Conservation (phyloP, 2,797 vertebrate species). For the Chelonia mydas region DNA sequence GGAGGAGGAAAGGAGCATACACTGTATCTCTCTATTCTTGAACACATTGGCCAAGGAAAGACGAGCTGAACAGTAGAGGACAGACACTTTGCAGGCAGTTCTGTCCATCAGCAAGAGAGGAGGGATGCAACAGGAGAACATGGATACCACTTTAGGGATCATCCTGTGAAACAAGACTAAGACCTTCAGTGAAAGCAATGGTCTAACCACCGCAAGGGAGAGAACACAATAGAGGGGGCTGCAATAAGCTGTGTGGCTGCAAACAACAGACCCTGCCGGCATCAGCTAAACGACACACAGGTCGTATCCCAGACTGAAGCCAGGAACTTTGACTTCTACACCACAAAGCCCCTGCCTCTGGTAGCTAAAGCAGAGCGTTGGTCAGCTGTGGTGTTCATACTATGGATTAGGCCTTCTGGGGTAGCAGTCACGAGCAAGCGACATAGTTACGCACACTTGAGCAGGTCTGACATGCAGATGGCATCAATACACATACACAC, state of each 20-base stretch:
- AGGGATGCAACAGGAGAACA: background rate
- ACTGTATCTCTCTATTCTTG: background rate
- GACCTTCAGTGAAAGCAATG: background rate
- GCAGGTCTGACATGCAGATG: background rate
- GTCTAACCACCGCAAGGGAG: background rate
- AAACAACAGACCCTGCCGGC: background rate
- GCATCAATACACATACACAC: background rate
- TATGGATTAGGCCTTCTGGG: background rate
- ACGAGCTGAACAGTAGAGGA: background rate
- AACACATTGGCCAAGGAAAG: accelerated
- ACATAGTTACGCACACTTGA: background rate
- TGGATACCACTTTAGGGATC: background rate
- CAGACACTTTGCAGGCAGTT: background rate
- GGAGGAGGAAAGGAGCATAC: background rate
- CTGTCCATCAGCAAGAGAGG: background rate
- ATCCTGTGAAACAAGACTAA: background rate
- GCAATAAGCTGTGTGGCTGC: background rate
- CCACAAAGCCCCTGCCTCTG: background rate
- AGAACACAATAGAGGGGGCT: background rate
- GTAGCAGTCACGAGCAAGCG: background rate
- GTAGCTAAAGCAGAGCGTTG: background rate
- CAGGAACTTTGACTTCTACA: background rate
- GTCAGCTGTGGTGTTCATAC: background rate
- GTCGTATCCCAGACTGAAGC: background rate
- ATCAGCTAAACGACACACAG: background rate